Percentiles rank a stretch among this genome's conserved stretches.
Conservation (phyloP, 1,140 invertebrate genomes). For the Zaprionus lachaisei region DNA sequence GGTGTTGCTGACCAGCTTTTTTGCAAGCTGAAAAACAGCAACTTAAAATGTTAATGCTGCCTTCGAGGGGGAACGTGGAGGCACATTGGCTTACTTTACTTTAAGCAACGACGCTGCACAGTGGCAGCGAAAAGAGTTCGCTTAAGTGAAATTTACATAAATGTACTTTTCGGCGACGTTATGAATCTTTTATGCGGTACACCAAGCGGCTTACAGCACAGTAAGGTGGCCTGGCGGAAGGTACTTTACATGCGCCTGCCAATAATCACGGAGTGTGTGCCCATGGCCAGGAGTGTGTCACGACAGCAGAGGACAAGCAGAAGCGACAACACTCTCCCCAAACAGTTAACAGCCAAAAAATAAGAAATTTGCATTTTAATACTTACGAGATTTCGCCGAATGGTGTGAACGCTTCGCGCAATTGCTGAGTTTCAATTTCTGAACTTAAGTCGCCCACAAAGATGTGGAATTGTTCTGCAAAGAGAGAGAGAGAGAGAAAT, state of each 20-base stretch:
- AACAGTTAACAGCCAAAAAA: slow-evolving; percentile 60
- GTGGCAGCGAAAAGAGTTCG: slow-evolving; percentile 70
- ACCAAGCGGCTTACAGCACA: slow-evolving; percentile 46
- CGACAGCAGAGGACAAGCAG: too few species aligned
- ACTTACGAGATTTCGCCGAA: slow-evolving; percentile 98
- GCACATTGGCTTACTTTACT: too few species aligned
- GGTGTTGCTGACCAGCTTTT: slow-evolving; percentile 57
- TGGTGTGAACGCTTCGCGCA: slow-evolving; percentile 97
- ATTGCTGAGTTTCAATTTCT: slow-evolving; percentile 98
- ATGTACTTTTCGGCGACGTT: slow-evolving; percentile 62
- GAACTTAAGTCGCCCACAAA: slow-evolving; percentile 99
- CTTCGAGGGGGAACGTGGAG: too few species aligned
- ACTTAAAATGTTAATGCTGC: slow-evolving; percentile 71
- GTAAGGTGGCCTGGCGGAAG: too few species aligned
- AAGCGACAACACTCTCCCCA: neutral
- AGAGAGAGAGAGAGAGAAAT: slow-evolving; percentile 74
- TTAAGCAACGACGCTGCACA: neutral
- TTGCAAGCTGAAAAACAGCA: slow-evolving; percentile 70
- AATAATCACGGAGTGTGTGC: slow-evolving; percentile 59
- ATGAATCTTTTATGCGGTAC: slow-evolving; percentile 72
- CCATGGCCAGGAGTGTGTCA: too few species aligned
- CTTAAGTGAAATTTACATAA: slow-evolving; percentile 79
- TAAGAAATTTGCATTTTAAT: slow-evolving; percentile 80
- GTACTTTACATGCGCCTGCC: slow-evolving; percentile 56
- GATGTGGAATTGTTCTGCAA: slow-evolving; percentile 97